Base-by-base conservation (phyloP, 2,888 invertebrate species). In the Ganaspis brasiliensis region DNA sequence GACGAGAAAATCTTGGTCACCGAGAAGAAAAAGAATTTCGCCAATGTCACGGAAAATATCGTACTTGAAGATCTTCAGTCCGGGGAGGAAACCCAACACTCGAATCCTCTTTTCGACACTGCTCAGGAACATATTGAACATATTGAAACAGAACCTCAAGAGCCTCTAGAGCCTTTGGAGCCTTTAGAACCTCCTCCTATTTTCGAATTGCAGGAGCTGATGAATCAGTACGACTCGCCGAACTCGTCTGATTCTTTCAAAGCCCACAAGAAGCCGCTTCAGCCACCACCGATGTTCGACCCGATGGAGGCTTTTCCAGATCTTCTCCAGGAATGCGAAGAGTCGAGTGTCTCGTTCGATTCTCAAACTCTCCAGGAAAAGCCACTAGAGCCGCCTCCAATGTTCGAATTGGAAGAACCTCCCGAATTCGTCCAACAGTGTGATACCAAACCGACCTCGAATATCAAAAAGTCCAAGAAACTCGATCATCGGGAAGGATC, bases 81-180 rank as follows among this genome's bases (percentile, higher is more conserved):
- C 2, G 4, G 45, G 4, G 45, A 45, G 9, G 63, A 35, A 12
- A 63, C 19, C 9, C 63, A 63, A 35, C 40, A 63, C 3, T 16
- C 40, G 3, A 63, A 45, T 63, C 19, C 63, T n/a, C 19, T 63
- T n/a, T 37, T 35, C 5, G 35, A 63, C 10, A 1, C 63, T 3
- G 14, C 3, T 14, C 31, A 12, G 0, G 35, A 63, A 63, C 8
- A 45, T n/a, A 45, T 6, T 55, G 57, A 24, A 26, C 1, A 10
- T 31, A 35, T 57, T 45, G n/a, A 75, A n/a, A 73, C 79, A 61
- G 78, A 80, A 9, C 16, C 71, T 12, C 80, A 81, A 31, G 31
- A 31, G 31, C 31, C 31, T 31, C 31, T 31, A 31, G 31, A 31
- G 6, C 31, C 31, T 31, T 6, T 31, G 31, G 31, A 31, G n/a